Percentiles rank a stretch among this genome's conserved stretches.
phyloP scores from a whole-genome alignment of 2,113 vertebrate genomes.

The Takifugu bimaculatus region DNA sequence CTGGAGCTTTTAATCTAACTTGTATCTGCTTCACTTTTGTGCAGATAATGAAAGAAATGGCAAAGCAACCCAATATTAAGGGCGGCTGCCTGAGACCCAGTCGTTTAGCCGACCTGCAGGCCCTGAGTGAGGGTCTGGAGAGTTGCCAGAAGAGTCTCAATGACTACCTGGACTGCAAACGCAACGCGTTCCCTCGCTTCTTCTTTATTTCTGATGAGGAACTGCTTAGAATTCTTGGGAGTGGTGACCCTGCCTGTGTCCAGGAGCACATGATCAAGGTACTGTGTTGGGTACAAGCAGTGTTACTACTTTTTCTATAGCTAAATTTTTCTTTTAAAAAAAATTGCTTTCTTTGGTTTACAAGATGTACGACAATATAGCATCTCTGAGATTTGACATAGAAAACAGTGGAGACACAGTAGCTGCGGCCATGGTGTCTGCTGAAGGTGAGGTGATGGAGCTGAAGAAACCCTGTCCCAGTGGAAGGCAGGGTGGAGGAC shows the following conservation, averaged over 20 bases:
- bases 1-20: not conserved
- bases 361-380: constrained; percentile 97
- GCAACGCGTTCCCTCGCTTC: constrained; percentile 92
- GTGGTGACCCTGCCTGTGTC: constrained; percentile 83
- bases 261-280: constrained; percentile 99
- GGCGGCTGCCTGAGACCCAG: constrained; percentile 81
- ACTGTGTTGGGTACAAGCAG: not conserved
- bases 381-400: constrained; percentile 79
- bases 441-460: constrained; percentile 89
- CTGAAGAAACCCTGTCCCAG: constrained; percentile 75
- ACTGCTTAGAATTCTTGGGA: constrained; percentile 93
- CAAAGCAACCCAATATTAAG: constrained; percentile 82
- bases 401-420: constrained; percentile 73
- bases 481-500: constrained; percentile 88
- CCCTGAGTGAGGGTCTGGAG: constrained; percentile 84
- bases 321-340: constrained; percentile 1
- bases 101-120: constrained; percentile 81
- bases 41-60: constrained; percentile 89
- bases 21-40: not conserved
- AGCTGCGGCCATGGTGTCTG: constrained; percentile 88
- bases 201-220: constrained; percentile 98
- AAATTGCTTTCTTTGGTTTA: not conserved
- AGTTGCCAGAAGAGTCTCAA: constrained; percentile 94
- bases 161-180: constrained; percentile 91
- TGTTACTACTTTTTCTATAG: not conserved